Base-by-base conservation (phyloP, 1,140 invertebrate species). In the Hylyphantes graminicola region DNA sequence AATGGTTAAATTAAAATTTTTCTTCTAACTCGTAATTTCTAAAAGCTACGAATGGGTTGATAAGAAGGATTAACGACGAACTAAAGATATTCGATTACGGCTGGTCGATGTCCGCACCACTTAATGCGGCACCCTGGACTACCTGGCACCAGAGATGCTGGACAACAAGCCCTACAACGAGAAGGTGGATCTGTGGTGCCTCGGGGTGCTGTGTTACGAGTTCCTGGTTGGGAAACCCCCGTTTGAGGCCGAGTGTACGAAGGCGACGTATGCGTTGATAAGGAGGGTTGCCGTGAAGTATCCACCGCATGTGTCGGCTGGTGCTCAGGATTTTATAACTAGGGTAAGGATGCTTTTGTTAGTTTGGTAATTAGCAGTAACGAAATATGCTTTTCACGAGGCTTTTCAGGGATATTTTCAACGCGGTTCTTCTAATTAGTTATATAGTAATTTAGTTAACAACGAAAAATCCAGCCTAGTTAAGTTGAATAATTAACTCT, bases 181-280 rank as follows among this genome's bases (percentile, higher is more conserved):
- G 65, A 93, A 93, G 80, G 95, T 90, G 96, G 3, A 97, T 89
- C 92, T 95, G 76, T 97, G 96, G 96, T 96, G 96, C 89, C 91
- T 99, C 61, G 98, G 98, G 53, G 94, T 99, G 53, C 91, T 99
- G 0, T 95, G 95, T 86, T 99, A 97, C 89, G 98, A 99, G 91
- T 98, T 99, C 90, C 91, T 99, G 0, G 95, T 96, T 9, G 97
- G 97, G 0, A 92, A 92, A 77, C 96, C 97, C n/a, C 97, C 98
- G 19, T 99, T 99, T 89, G 95, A 98, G 87, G 94, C 94, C 77
- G 92, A 94, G 59, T 92, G 91, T 4, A 91, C 93, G 82, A 67
- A 87, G 8, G 93, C 95, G 79, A 99, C 97, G 2, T 98, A 98
- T 89, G 89, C 90, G 7, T 93, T 94, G 88, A 99, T 99, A 86